Base-by-base conservation (phyloP, 1,140 invertebrate genomes). In the Phenacoccus solenopsis region DNA sequence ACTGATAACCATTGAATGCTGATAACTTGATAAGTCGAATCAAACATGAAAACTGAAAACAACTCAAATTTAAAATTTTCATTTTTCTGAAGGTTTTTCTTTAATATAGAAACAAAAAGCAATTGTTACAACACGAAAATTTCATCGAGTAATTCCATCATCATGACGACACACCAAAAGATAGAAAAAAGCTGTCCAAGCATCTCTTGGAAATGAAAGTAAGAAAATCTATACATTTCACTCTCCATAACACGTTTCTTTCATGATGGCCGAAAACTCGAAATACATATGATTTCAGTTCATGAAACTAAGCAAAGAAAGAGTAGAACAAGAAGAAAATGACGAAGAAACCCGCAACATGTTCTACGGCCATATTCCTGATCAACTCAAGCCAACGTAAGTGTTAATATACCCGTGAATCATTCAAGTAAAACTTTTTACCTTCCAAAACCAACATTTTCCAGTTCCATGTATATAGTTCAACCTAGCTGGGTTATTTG, bases 401-500 rank as follows among this genome's bases (percentile, higher is more conserved):
- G 21, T 25, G 25, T 4, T 64, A 10, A 10, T 10, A 64, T 3
- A 64, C 25, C 5, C 25, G 4, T 25, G 10, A 64, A 5, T 64
- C 38, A 49, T 16, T 49, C 16, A 49, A 24, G 9, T 64, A 38
- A 38, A 38, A 10, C 32, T 38, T 10, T 38, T 10, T 38, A 38
- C 9, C n/a, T 38, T 10, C n/a, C n/a, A 10, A n/a, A n/a, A n/a
- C n/a, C 16, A 24, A 9, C 21, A 24, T 72, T 73, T 77, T 80
- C 70, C 72, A 86, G 83, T 28, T 88, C 85, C 10, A 86, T 86
- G 76, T 91, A 82, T 74, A 81, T 90, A 25, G 82, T 88, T 35
- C 88, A 93, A 80, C 82, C 85, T 1, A 94, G 91, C 78, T 90
- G 86, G 77, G 79, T 84, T 10, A 84, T 84, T 70, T 91, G 89